These are phyloP conservation scores for Odontomyia ornata DNA, from an alignment of 2,888 invertebrate genomes.

Conservation along the genomic window DNA sequence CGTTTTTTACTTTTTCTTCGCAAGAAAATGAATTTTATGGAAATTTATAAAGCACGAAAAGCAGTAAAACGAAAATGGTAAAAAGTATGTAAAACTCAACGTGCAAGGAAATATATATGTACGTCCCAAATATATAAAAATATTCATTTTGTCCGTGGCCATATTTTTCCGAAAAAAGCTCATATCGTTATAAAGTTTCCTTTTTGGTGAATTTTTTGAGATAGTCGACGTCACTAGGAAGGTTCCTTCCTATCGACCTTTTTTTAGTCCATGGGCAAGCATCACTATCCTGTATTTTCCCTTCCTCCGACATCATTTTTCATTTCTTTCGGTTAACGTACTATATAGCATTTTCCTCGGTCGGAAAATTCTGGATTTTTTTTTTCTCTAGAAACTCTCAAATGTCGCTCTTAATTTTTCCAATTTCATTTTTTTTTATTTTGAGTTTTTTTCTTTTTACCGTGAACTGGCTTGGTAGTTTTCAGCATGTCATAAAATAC, in stretches of 20 bases:
- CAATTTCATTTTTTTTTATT: slow-evolving; percentile 11
- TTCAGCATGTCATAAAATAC: slow-evolving; percentile 14
- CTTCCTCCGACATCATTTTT: slow-evolving; percentile 31
- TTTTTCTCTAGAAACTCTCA: background rate
- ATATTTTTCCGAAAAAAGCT: slow-evolving; percentile 33
- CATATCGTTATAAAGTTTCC: slow-evolving; percentile 36
- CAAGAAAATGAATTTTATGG: slow-evolving; percentile 27
- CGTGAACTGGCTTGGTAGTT: background rate
- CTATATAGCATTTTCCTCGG: slow-evolving; percentile 30
- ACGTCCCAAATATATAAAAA: background rate
- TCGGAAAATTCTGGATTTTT: slow-evolving; percentile 7
- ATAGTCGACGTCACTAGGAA: background rate
- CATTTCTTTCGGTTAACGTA: slow-evolving; percentile 40
- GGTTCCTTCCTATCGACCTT: background rate
- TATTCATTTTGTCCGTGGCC: slow-evolving; percentile 24
- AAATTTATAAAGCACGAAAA: slow-evolving; percentile 18
- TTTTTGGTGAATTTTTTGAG: slow-evolving; percentile 11
- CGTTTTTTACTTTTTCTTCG: background rate
- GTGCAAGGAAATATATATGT: background rate
- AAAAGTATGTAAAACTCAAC: slow-evolving; percentile 1
- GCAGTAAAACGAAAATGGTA: slow-evolving; percentile 12
- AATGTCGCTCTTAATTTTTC: slow-evolving; percentile 17
- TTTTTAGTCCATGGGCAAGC: background rate
- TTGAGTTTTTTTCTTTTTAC: slow-evolving; percentile 13
- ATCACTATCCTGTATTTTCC: background rate